Base-by-base conservation (phyloP, 1,140 invertebrate genomes). In the Eriosoma lanigerum region DNA sequence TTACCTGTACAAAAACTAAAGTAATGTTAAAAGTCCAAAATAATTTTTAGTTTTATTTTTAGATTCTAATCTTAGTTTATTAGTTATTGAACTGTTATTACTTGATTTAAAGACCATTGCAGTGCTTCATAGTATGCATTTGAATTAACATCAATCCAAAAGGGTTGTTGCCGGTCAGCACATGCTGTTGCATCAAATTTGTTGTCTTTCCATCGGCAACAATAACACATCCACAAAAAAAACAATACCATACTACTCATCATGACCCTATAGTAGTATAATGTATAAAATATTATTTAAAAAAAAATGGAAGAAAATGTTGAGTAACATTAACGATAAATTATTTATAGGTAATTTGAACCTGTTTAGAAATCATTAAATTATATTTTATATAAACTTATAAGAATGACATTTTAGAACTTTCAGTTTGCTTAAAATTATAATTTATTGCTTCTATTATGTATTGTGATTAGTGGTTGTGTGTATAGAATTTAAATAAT, bases 151-250 rank as follows among this genome's bases (percentile, higher is more conserved):
- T 81, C 81, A 44, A 81, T 81, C 81, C 81, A 81, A 76, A 54
- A 81, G 12, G 81, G 81, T 62, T 73, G 81, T 21, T 72, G 60
- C 8, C 26, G 75, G 17, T 78, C 75, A 13, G 9, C 56, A 19
- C 21, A 29, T 29, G 60, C 21, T 38, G 80, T 62, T 2, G 81
- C 21, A n/a, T 81, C 81, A 24, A 75, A 81, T 26, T 81, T 81
- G 10, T 62, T 73, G 5, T 76, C 81, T 66, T 81, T 81, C 54
- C 81, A 81, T 26, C 81, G 81, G 38, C 81, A 81, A 66, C 58
- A 81, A 50, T 81, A 81, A 68, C 81, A 81, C 81, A 81, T 81
- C 81, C 81, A 81, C 12, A 81, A 21, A 21, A 81, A 24, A 54
- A 81, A 81, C 44, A 81, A 66, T 52, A 78, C 44, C 81, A 81